Conservation (phyloP, 1,140 invertebrate genomes). For the Polyergus mexicanus region DNA sequence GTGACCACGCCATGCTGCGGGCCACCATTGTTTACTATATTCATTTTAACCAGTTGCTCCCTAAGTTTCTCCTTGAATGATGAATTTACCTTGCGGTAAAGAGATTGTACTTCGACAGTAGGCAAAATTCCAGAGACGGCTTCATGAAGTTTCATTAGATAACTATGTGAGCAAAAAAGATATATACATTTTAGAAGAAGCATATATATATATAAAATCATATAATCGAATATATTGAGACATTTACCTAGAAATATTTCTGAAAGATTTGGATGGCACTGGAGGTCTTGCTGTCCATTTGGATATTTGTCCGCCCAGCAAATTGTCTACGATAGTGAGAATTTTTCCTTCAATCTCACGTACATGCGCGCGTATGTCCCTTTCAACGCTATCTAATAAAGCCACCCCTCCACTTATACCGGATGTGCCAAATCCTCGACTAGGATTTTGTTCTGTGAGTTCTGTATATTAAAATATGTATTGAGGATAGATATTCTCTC, state of each 20-base stretch:
- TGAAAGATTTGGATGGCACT: constrained; percentile 96
- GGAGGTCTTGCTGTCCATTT: constrained; percentile 98
- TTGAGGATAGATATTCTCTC: constrained; percentile 3
- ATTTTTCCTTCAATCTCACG: constrained; percentile 97
- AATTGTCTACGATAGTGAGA: constrained; percentile 94
- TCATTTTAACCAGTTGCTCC: constrained; percentile 94
- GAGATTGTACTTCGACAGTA: constrained; percentile 89
- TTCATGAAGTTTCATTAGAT: constrained; percentile 97
- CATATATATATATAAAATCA: constrained; percentile 16
- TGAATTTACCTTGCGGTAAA: constrained; percentile 94
- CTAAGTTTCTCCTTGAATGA: constrained; percentile 95
- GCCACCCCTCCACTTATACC: constrained; percentile 82
- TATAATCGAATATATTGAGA: not conserved
- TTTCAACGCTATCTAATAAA: constrained; percentile 89
- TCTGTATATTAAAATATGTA: constrained; percentile 67
- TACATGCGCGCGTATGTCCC: constrained; percentile 95
- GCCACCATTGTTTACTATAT: constrained; percentile 97
- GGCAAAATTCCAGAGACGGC: constrained; percentile 94
- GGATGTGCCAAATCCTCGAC: constrained; percentile 78
- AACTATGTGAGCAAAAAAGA: constrained; percentile 87
- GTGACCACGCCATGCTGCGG: constrained; percentile 98
- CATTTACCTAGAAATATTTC: constrained; percentile 92
- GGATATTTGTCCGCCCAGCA: constrained; percentile 91
- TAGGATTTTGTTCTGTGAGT: constrained; percentile 80
- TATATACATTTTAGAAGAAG: constrained; percentile 66